Base-by-base conservation (phyloP, 1,140 invertebrate genomes). In the Polypedilum vanderplanki region DNA sequence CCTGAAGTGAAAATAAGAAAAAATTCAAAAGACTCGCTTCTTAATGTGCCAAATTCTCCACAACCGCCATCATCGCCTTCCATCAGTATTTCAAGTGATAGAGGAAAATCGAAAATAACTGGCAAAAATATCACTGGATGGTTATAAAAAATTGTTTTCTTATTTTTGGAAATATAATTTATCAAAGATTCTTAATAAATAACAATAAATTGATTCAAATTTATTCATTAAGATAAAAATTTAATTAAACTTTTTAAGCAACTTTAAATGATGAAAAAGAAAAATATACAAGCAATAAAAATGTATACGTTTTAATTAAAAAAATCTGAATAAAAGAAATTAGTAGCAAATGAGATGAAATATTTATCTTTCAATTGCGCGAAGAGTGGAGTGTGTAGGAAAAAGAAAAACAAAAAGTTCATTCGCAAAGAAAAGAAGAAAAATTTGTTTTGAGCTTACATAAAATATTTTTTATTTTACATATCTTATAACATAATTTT, bases 51-150 rank as follows among this genome's bases (percentile, higher is more conserved):
- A 41, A 9, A 33, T 17, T n/a, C 57, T 74, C 40, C n/a, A 41
- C 22, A 67, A 77, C 78, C 8, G 78, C 80, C 4, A 79, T 80
- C 7, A 77, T 80, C 0, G 74, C 77, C 73, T 40, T 33, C 64
- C n/a, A 75, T 79, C 3, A 80, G 80, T 22, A 83, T 81, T 2
- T 84, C 85, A 5, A 84, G 85, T 79, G 83, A 85, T 74, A 84
- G 84, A 64, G 88, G 88, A 70, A 89, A 87, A 79, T 90, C 89
- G 9, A 89, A 88, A 80, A 87, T 87, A 0, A 89, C 88, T 4
- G 89, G 88, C 2, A 87, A 88, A 84, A 83, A 88, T 12, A 85
- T 89, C 70, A 87, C 88, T 22, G 89, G 88, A 1, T 90, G 89
- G 88, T 83, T 90, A 20, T 90, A 85, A 83, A 73, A 46, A 73